Conservation (phyloP, 2,113 vertebrate species). For the Notarius lentiginosus region DNA sequence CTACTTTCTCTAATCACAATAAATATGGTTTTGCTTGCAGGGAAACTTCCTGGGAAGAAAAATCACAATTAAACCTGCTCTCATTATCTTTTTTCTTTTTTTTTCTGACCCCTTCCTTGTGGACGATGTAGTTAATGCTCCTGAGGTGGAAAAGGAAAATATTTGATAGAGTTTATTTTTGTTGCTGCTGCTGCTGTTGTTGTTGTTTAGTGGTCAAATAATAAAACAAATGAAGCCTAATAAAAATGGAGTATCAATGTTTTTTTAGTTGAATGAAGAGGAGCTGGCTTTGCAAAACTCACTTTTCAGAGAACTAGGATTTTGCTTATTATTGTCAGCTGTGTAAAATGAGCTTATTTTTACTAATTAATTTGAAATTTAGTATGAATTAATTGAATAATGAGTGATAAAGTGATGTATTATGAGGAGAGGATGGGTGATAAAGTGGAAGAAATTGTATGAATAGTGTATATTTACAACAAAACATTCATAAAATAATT, state of each 20-base stretch:
- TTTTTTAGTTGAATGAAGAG: neutral
- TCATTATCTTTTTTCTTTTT: slow-evolving; percentile 56
- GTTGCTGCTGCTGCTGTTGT: neutral
- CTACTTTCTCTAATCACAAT: slow-evolving; percentile 50
- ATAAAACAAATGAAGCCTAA: slow-evolving; percentile 21
- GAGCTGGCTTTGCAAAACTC: neutral
- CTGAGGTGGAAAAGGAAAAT: slow-evolving; percentile 55
- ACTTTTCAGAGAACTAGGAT: neutral
- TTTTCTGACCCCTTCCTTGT: slow-evolving; percentile 46
- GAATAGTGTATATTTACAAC: slow-evolving; percentile 14
- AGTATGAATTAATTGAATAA: slow-evolving; percentile 24
- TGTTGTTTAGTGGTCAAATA: slow-evolving; percentile 49
- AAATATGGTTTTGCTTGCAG: slow-evolving; percentile 54
- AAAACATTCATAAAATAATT: slow-evolving; percentile 17
- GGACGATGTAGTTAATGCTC: slow-evolving; percentile 59
- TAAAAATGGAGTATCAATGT: neutral
- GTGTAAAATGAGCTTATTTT: slow-evolving; percentile 27
- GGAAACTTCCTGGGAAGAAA: slow-evolving; percentile 33
- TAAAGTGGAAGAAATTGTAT: neutral
- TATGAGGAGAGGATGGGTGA: neutral
- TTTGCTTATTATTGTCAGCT: slow-evolving; percentile 29
- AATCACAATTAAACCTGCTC: slow-evolving; percentile 62
- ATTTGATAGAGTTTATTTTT: neutral
- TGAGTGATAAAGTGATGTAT: slow-evolving; percentile 43
- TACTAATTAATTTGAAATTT: slow-evolving; percentile 32